Percentiles rank a stretch among this genome's conserved stretches.
Conservation (phyloP, 2,797 vertebrate species). For the Gymnoscopelus microlampas region DNA sequence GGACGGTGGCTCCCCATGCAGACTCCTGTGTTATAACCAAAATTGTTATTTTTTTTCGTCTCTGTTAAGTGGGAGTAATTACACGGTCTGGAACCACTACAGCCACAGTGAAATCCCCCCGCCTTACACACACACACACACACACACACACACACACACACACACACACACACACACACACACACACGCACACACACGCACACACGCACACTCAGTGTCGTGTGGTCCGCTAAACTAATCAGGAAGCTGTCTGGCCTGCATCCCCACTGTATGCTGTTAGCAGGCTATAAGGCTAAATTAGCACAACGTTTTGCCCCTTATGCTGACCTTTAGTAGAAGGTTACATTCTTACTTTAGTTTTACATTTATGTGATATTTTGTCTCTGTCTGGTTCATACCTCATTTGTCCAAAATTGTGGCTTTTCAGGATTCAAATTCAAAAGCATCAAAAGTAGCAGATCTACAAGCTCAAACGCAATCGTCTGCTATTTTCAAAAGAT, state of each 20-base stretch:
- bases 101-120: conserved; percentile 72
- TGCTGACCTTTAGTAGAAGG: conserved; percentile 13
- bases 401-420: too few species aligned
- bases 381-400: too few species aligned
- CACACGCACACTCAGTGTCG: conserved; percentile 49
- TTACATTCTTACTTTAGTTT: too few species aligned
- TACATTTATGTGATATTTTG: too few species aligned
- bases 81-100: conserved; percentile 73
- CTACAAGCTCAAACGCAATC: too few species aligned
- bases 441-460: too few species aligned
- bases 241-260: conserved; percentile 71
- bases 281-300: conserved; percentile 31
- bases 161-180: conserved; percentile 30
- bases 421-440: too few species aligned
- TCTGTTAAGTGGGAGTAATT: conserved; percentile 80
- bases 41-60: conserved; percentile 65
- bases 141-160: conserved; percentile 18
- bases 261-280: conserved; percentile 62
- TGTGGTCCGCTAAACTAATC: conserved; percentile 71
- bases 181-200: conserved; percentile 44
- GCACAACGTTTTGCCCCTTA: conserved; percentile 14
- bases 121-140: conserved; percentile 17
- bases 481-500: too few species aligned
- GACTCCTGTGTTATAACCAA: conserved; percentile 70
- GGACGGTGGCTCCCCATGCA: conserved; percentile 53